A percentile compares a stretch with the other conserved stretches of the same genome.
phyloP scores from a whole-genome alignment of 2,888 invertebrate genomes.

The Troides oblongomaculatus region DNA sequence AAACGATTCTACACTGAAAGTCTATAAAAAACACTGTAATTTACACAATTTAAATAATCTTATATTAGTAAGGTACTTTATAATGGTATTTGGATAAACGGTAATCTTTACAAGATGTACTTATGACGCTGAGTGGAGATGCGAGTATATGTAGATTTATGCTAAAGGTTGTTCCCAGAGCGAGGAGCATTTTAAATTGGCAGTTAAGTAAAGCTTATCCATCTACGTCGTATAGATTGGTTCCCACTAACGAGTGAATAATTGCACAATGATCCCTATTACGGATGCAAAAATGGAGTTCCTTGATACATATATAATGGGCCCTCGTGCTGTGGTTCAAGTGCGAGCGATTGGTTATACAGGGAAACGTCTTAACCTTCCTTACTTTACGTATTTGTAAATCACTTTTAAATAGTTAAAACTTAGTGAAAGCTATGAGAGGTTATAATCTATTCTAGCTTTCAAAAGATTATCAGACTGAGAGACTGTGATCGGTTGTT shows the following conservation, averaged over 20 bases:
- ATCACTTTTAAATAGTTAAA: too few relatives aligned
- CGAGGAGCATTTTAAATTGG: slow-evolving; percentile 48
- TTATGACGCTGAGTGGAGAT: slow-evolving; percentile 13
- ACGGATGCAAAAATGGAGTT: slow-evolving; percentile 75
- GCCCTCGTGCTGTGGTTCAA: slow-evolving; percentile 39
- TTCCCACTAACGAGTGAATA: slow-evolving; percentile 72
- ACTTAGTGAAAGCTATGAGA: too few relatives aligned
- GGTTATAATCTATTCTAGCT: too few relatives aligned
- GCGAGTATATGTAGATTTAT: slow-evolving; percentile 39
- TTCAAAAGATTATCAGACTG: too few relatives aligned
- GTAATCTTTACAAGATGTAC: background rate
- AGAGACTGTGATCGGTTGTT: too few relatives aligned
- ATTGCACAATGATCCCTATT: slow-evolving; percentile 76
- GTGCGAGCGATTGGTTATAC: slow-evolving; percentile 16
- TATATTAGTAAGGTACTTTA: background rate
- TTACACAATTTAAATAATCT: too few relatives aligned
- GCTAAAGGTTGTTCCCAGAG: slow-evolving; percentile 38
- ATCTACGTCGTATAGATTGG: slow-evolving; percentile 56
- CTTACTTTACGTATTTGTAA: too few relatives aligned
- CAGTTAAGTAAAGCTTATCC: slow-evolving; percentile 40
- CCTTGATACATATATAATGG: slow-evolving; percentile 70
- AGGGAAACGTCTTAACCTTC: background rate
- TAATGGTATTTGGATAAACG: background rate
- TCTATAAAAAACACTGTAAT: too few relatives aligned
- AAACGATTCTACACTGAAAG: too few relatives aligned